These are phyloP conservation scores for Manacus vitellinus DNA, from an alignment of 2,113 vertebrate genomes.

Conservation along the genomic window DNA sequence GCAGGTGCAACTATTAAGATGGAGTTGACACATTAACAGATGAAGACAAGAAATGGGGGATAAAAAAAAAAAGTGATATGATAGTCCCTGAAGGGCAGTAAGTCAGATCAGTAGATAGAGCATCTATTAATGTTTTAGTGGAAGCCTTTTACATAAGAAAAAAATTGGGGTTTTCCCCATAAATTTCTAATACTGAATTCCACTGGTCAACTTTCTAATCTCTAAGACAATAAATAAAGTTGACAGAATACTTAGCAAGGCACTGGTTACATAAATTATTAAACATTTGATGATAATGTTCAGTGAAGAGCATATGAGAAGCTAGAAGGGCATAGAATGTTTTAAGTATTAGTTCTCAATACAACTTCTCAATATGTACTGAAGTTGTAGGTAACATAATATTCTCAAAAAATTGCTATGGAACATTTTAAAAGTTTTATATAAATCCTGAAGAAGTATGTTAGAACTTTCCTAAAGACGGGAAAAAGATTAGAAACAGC, in stretches of 20 bases:
- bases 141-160: neutral
- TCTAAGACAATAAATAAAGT: neutral
- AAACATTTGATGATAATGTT: neutral
- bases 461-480: neutral
- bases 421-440: neutral
- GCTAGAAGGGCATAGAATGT: neutral
- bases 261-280: neutral
- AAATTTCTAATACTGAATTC: neutral
- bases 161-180: neutral
- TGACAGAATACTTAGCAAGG: neutral
- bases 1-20: neutral
- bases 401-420: neutral
- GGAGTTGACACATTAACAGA: neutral
- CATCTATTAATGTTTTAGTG: neutral
- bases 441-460: neutral
- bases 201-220: neutral
- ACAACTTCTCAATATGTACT: neutral
- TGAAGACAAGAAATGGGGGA: neutral
- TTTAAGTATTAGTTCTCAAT: neutral
- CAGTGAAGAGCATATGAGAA: neutral
- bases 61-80: neutral
- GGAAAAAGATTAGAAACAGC: neutral
- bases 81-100: neutral
- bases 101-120: fast-evolving
- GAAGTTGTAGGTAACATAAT: neutral